A percentile compares a stretch with the other conserved stretches of the same genome.
These are phyloP conservation scores for Lysandra bellargus DNA, from an alignment of 2,888 invertebrate genomes.

Conservation along the genomic window DNA sequence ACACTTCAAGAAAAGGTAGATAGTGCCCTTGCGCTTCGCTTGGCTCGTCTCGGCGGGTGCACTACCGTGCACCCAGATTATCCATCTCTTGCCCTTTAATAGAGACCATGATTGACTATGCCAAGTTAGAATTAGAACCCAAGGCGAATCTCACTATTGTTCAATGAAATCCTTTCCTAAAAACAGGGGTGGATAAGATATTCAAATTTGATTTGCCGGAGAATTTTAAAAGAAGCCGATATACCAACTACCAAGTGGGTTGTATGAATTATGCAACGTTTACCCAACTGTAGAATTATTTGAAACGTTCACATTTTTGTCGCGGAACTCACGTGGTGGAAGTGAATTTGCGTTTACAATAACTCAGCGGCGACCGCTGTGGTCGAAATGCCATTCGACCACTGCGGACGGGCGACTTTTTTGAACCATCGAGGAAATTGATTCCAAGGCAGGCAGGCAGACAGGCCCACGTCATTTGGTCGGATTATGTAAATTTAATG, in stretches of 20 bases:
- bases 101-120: too few species aligned
- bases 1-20: too few species aligned
- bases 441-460: background rate
- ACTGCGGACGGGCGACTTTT: background rate
- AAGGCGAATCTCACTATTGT: background rate
- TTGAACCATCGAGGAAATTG: background rate
- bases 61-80: too few species aligned
- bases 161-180: background rate
- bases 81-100: too few species aligned
- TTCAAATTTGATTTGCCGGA: conserved; percentile 7
- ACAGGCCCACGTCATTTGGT: background rate
- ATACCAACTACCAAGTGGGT: background rate
- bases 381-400: background rate
- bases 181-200: background rate
- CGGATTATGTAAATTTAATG: too few species aligned
- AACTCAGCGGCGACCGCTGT: background rate
- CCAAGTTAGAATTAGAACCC: background rate
- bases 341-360: conserved; percentile 25
- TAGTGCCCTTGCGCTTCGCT: too few species aligned
- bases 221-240: background rate
- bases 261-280: conserved; percentile 15
- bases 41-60: too few species aligned
- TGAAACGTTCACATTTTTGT: conserved; percentile 17
- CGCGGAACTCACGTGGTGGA: conserved; percentile 4
- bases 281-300: background rate